Conservation (phyloP, 1,140 invertebrate genomes). For the Bombyx mandarina region DNA sequence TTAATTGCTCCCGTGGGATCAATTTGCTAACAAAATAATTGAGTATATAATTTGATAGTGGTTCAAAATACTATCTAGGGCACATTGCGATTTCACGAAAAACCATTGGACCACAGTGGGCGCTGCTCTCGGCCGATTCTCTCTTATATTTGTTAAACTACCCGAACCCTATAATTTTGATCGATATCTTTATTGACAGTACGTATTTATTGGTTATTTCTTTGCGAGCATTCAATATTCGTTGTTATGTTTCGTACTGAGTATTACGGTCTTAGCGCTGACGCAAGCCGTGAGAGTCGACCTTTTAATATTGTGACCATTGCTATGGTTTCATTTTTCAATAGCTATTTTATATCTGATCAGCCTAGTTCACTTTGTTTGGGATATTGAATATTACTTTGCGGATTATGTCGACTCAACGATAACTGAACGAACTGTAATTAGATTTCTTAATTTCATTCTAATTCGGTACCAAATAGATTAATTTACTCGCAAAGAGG, state of each 20-base stretch:
- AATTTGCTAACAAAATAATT: conserved; percentile 44
- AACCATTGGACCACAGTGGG: conserved; percentile 50
- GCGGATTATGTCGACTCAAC: conserved; percentile 19
- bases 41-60: conserved; percentile 41
- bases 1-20: conserved; percentile 41
- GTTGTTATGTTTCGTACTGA: too few relatives aligned
- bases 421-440: background rate
- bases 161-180: conserved; percentile 69
- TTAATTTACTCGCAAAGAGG: too few relatives aligned
- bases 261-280: conserved; percentile 46
- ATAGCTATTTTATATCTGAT: conserved; percentile 63
- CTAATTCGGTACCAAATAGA: too few relatives aligned
- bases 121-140: conserved; percentile 37
- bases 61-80: conserved; percentile 50
- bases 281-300: conserved; percentile 37
- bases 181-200: conserved; percentile 67
- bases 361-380: conserved; percentile 49
- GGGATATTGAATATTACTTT: conserved; percentile 50
- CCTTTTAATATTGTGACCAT: conserved; percentile 50
- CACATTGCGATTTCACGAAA: conserved; percentile 59
- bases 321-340: conserved; percentile 63
- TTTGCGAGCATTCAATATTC: conserved; percentile 44
- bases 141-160: conserved; percentile 64
- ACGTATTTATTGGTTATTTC: conserved; percentile 66
- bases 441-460: background rate